phyloP scores from a whole-genome alignment of 2,797 vertebrate genomes.

The Danio jaintianensis region DNA sequence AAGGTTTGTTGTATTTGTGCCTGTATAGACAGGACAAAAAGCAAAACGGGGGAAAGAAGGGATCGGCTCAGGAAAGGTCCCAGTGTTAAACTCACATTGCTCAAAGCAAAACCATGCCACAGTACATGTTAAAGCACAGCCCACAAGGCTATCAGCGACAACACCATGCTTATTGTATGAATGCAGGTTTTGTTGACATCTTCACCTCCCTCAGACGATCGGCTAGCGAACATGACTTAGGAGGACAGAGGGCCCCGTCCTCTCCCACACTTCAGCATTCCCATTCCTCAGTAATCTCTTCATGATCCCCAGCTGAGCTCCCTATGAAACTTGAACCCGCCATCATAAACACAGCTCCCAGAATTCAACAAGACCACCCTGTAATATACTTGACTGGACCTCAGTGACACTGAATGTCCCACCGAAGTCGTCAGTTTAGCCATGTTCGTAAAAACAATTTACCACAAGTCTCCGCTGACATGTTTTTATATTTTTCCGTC shows the following conservation, averaged over 20 bases:
- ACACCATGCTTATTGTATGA: not conserved
- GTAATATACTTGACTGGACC: slow-evolving; percentile 48
- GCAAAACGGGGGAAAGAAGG: too few species aligned
- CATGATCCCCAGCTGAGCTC: slow-evolving; percentile 71
- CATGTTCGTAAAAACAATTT: slow-evolving; percentile 28
- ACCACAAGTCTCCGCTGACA: not conserved
- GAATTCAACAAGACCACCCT: slow-evolving; percentile 73
- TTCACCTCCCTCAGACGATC: slow-evolving; percentile 65
- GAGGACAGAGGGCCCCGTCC: slow-evolving; percentile 62
- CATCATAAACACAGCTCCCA: slow-evolving; percentile 76
- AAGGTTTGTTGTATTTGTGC: too few species aligned
- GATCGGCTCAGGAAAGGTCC: too few species aligned
- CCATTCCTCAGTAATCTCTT: slow-evolving; percentile 73
- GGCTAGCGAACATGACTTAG: slow-evolving; percentile 64
- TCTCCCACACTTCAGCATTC: slow-evolving; percentile 66
- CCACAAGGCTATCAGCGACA: too few species aligned
- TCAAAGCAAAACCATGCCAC: too few species aligned
- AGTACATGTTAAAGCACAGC: too few species aligned
- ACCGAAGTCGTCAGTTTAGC: slow-evolving; percentile 7
- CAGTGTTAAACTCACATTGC: too few species aligned
- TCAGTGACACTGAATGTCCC: not conserved
- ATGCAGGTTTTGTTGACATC: not conserved
- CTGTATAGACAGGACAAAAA: too few species aligned
- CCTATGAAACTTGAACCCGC: slow-evolving; percentile 74
- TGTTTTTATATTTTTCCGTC: slow-evolving; percentile 23